A percentile compares a stretch with the other conserved stretches of the same genome.
Conservation (phyloP, 2,113 vertebrate genomes). For the Mastomys coucha region DNA sequence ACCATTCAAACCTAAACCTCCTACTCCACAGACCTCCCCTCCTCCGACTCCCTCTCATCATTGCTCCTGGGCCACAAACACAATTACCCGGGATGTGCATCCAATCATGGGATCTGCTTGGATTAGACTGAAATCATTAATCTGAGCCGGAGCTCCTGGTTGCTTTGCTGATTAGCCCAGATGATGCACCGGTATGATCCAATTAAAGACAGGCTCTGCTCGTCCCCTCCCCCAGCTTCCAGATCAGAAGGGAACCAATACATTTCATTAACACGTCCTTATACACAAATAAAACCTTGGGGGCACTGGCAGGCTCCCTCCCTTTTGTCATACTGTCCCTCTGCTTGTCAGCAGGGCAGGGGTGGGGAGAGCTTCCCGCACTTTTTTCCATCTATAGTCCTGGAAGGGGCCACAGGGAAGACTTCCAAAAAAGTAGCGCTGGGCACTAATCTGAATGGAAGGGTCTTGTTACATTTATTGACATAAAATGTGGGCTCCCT, state of each 20-base stretch:
- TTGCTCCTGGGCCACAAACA: slow-evolving; percentile 67
- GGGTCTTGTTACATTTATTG: slow-evolving; percentile 83
- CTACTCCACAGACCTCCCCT: not conserved
- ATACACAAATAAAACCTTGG: slow-evolving; percentile 47
- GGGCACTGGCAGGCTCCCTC: not conserved
- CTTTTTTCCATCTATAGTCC: slow-evolving; percentile 30
- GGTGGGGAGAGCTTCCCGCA: not conserved
- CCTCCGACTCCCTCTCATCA: not conserved
- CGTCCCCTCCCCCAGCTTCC: not conserved
- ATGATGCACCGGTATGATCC: slow-evolving; percentile 79
- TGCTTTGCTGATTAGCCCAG: slow-evolving; percentile 77
- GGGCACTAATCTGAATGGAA: slow-evolving; percentile 78
- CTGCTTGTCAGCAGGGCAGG: not conserved
- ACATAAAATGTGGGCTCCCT: slow-evolving; percentile 81
- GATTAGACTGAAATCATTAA: slow-evolving; percentile 77
- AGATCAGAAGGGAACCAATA: slow-evolving; percentile 58
- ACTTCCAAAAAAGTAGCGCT: slow-evolving; percentile 76
- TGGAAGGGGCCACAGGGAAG: not conserved
- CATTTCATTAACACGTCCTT: slow-evolving; percentile 70
- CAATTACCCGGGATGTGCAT: slow-evolving; percentile 63
- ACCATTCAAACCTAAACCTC: not conserved
- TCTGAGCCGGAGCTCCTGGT: slow-evolving; percentile 69
- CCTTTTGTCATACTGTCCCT: not conserved
- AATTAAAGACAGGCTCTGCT: slow-evolving; percentile 72
- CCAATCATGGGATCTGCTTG: slow-evolving; percentile 63